These are phyloP conservation scores for Tinea pellionella DNA, from an alignment of 2,888 invertebrate species.

Conservation along the genomic window DNA sequence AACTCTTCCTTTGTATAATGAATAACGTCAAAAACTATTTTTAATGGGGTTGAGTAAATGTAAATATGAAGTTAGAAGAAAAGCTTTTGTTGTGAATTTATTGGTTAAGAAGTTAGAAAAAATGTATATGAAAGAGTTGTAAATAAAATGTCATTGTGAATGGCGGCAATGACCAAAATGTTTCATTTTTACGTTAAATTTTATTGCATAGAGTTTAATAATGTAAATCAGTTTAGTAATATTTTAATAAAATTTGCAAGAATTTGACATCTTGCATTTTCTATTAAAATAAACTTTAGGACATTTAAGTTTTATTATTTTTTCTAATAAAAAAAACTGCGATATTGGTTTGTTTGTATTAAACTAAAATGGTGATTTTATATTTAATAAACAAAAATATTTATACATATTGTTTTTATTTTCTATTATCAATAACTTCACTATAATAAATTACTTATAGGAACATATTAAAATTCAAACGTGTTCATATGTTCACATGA, in stretches of 20 bases:
- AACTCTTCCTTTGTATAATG: constrained; percentile 4
- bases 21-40: not conserved
- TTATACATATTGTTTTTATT: constrained; percentile 23
- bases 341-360: not conserved
- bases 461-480: too few relatives aligned
- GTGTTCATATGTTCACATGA: too few relatives aligned
- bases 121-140: not conserved
- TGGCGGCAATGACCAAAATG: constrained; percentile 27
- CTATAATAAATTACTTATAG: too few relatives aligned
- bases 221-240: not conserved
- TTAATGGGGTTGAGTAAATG: not conserved
- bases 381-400: constrained; percentile 56
- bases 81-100: constrained; percentile 5
- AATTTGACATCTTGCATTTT: not conserved
- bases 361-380: constrained; percentile 47
- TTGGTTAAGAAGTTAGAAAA: not conserved
- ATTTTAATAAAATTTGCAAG: too few relatives aligned
- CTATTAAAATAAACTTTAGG: not conserved
- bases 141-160: constrained; percentile 5
- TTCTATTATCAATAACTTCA: not conserved
- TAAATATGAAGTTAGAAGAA: not conserved
- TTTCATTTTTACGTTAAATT: constrained; percentile 49
- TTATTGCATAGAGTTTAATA: constrained; percentile 60
- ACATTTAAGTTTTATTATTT: not conserved
- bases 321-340: not conserved